A percentile compares a stretch with the other conserved stretches of the same genome.
Conservation (phyloP, 1,140 invertebrate genomes). For the Lucilia cuprina region DNA sequence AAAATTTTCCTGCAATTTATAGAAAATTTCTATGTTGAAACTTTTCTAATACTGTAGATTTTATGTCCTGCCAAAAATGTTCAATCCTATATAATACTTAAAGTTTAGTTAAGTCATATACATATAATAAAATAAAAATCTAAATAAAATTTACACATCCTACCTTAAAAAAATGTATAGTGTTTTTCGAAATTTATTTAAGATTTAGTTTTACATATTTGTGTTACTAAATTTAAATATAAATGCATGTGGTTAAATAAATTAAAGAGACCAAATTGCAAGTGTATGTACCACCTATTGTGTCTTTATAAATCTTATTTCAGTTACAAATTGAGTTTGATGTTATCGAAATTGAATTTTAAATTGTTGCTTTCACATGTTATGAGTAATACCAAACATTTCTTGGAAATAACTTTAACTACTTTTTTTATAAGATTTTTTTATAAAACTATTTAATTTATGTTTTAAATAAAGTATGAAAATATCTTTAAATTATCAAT, state of each 20-base stretch:
- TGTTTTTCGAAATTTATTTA: not conserved
- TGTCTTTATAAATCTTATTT: not conserved
- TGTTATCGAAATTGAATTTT: constrained; percentile 3
- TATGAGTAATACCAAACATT: not conserved
- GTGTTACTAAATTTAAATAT: not conserved
- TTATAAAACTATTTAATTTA: too few relatives aligned
- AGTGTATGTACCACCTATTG: not conserved
- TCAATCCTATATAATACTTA: not conserved
- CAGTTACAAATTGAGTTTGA: not conserved
- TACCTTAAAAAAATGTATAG: not conserved
- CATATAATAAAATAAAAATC: too few relatives aligned
- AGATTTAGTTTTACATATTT: not conserved
- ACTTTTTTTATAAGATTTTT: too few relatives aligned
- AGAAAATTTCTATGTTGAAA: too few relatives aligned
- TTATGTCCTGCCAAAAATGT: not conserved
- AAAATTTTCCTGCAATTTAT: not conserved
- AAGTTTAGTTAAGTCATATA: not conserved
- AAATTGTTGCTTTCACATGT: not conserved
- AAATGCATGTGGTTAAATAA: not conserved
- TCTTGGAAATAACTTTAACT: too few relatives aligned
- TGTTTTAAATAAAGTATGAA: too few relatives aligned
- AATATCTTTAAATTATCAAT: too few relatives aligned
- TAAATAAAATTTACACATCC: too few relatives aligned
- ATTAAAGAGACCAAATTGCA: not conserved
- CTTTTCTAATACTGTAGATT: not conserved